Base-by-base conservation (phyloP, 2,888 invertebrate genomes). In the Oxycera nigricornis region DNA sequence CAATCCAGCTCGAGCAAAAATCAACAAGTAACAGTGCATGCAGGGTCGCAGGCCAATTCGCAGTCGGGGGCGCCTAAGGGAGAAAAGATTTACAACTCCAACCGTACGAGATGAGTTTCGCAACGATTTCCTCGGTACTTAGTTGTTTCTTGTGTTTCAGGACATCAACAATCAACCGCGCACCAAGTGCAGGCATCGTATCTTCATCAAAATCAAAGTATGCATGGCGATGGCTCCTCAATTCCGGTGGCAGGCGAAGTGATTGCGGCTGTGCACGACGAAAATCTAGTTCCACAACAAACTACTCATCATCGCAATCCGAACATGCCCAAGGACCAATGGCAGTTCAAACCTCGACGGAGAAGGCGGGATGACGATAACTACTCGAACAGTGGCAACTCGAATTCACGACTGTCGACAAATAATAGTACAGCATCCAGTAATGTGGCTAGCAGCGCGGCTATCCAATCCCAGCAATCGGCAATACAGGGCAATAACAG, bases 271-370 rank as follows among this genome's bases (percentile, higher is more conserved):
- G 81, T 79, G 57, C 72, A 55, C 46, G 72, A 72, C 30, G 68
- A 72, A 31, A 31, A 57, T 26, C 22, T 46, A 80, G 78, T 76
- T 35, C 26, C 59, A 39, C 67, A 50, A 50, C 62, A 62, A 35
- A 55, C 35, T 2, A 59, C 76, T 9, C 75, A 75, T 59, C 77
- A 78, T 52, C 74, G 76, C 28, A 78, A 75, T 50, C 55, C 76
- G 59, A 79, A 79, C 76, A 50, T 68, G 3, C 28, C 65, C 20
- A 87, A 86, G 80, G 86, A 87, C 74, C 81, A 83, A 24, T 79
- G 85, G 78, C 83, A 84, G 39, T 84, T 84, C 59, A 83, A 86
- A 73, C 85, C 86, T 78, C 83, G 87, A 76, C 86, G 87, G 76
- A 85, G 83, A 78, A 81, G 82, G 80, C 83, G 83, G 79, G 85